Evolutionary conservation across 1,140 invertebrate genomes (phyloP), one percentile per base, ranked within the genome.

Genomic region (Aphidius ervi): DNA sequence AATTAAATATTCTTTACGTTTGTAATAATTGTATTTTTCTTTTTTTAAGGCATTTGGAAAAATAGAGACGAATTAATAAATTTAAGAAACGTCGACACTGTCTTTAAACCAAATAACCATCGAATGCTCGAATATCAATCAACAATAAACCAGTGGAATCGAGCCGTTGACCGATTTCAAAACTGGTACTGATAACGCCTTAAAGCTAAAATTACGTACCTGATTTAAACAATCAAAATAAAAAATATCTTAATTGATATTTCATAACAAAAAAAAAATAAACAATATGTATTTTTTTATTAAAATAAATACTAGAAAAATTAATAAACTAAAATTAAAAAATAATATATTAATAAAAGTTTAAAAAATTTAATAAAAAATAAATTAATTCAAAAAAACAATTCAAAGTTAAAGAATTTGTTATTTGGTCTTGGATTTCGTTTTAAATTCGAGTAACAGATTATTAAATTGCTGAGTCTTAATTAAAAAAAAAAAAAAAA

Each of bases 161-260:
- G 83, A 64, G 88, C 88, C 1, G 79, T 91, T 0, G 76, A 84
- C 48, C 79, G 89, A 20, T 87, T 90, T 70, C 82, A 83, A 56
- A 78, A 84, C 43, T 91, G 88, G 88, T 88, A 88, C 68, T 75
- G 58, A 74, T 58, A 39, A n/a, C 40, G 45, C 7, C 45, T 56
- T 37, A 31, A 37, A 54, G 10, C n/a, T 9, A 7, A 55, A 42
- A 43, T 8, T 55, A 43, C 5, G n/a, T 41, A 20, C 23, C 23
- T 43, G 23, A 31, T 31, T 16, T 16, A 55, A 43, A 5, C 16
- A 16, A 16, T 16, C 16, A 16, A 20, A 55, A 55, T 41, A 8
- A 41, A 43, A 55, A 45, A 43, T 46, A 23, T 31, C 16, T 16
- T 16, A 31, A 31, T 31, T 16, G 16, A 31, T 31, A 31, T 31